These are phyloP conservation scores for Lasioglossum albipes DNA, from an alignment of 1,140 invertebrate genomes.

Conservation along the genomic window DNA sequence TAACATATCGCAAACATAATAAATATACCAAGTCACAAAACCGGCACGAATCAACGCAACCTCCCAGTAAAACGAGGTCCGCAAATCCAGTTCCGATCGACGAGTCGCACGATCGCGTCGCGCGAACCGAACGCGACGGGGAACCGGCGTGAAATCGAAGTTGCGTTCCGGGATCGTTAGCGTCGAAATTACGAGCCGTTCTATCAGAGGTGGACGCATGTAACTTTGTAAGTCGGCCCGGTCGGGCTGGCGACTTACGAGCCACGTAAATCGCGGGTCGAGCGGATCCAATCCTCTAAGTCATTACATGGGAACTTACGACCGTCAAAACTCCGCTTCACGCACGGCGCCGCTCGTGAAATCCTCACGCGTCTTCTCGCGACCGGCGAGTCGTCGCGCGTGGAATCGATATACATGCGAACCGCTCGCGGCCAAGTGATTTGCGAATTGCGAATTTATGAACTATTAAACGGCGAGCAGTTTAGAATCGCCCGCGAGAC, in stretches of 20 bases:
- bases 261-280: slow-evolving; percentile 37
- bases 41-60: too few species aligned
- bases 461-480: slow-evolving; percentile 18
- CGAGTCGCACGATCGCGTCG: not conserved
- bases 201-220: slow-evolving; percentile 17
- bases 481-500: not conserved
- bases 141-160: not conserved
- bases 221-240: slow-evolving; percentile 35
- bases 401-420: slow-evolving; percentile 17
- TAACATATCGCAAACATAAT: too few species aligned
- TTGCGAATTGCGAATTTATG: slow-evolving; percentile 27
- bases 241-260: slow-evolving; percentile 34
- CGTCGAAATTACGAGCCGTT: slow-evolving; percentile 45
- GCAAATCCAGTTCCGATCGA: slow-evolving; percentile 1
- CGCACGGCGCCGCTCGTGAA: not conserved
- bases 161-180: slow-evolving; percentile 40
- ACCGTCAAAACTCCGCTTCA: slow-evolving; percentile 35
- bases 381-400: not conserved
- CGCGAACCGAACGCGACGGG: not conserved
- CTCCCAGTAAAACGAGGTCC: not conserved
- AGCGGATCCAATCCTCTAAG: slow-evolving; percentile 32
- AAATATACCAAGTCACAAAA: too few species aligned
- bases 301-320: slow-evolving; percentile 49
- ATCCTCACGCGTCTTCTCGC: not conserved
- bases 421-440: slow-evolving; percentile 2